Conservation (phyloP, 2,888 invertebrate genomes). For the Magallana nippona region DNA sequence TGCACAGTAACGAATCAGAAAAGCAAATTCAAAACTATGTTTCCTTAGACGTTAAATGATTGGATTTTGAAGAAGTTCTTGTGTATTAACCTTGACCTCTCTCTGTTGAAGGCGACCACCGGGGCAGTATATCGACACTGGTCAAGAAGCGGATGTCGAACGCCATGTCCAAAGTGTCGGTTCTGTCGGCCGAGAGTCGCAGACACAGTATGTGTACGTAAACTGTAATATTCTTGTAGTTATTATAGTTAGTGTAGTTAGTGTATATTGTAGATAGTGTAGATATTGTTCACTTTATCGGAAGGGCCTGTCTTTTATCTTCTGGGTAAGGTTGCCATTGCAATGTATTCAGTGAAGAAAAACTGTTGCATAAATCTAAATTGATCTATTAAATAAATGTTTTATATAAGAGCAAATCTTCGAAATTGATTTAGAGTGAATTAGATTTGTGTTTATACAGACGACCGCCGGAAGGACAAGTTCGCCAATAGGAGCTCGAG, state of each 20-base stretch:
- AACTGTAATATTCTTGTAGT: background rate
- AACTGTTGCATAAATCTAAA: no score
- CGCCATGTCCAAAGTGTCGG: slow-evolving; percentile 59
- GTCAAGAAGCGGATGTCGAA: slow-evolving; percentile 52
- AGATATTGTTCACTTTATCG: background rate
- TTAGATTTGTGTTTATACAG: background rate
- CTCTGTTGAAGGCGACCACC: slow-evolving; percentile 38
- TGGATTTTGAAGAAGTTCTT: no score
- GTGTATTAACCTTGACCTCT: background rate
- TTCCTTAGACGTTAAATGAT: no score
- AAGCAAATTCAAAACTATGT: no score
- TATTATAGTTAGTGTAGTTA: no score
- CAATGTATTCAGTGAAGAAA: no score
- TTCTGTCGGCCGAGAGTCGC: slow-evolving; percentile 54
- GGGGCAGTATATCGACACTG: slow-evolving; percentile 50
- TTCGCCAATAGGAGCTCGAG: slow-evolving; percentile 40
- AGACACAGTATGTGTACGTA: slow-evolving; percentile 48
- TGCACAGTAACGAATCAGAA: no score
- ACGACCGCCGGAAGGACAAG: slow-evolving; percentile 39
- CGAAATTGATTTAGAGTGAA: no score
- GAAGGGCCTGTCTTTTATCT: no score
- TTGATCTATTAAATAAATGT: no score
- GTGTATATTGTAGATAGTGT: background rate
- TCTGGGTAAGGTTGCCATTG: no score
- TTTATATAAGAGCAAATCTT: no score